Percentiles rank a stretch among this genome's conserved stretches.
phyloP scores from a whole-genome alignment of 2,797 vertebrate genomes.

The Aythya fuligula region DNA sequence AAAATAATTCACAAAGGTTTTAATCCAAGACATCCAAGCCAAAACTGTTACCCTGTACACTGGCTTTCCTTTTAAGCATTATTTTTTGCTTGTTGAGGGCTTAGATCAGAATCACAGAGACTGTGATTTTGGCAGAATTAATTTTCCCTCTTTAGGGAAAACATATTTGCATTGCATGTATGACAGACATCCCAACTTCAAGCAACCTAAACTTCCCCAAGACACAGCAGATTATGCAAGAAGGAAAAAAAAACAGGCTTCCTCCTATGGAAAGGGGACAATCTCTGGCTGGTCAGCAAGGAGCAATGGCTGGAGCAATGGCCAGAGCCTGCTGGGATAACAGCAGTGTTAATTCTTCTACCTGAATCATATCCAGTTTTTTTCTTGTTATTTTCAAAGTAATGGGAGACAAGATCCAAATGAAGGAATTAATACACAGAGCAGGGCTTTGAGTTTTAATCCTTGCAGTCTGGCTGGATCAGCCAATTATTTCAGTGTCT shows the following conservation, averaged over 20 bases:
- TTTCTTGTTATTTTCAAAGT: slow-evolving; percentile 11
- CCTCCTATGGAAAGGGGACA: not conserved
- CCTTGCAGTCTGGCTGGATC: not conserved
- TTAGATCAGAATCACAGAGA: not conserved
- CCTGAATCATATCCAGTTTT: slow-evolving; percentile 7
- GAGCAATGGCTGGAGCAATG: not conserved
- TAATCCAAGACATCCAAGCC: not conserved
- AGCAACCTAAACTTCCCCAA: not conserved
- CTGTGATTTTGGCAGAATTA: not conserved
- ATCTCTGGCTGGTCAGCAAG: not conserved
- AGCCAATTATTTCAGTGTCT: not conserved
- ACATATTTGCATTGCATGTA: not conserved
- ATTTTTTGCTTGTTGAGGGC: not conserved
- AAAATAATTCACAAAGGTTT: not conserved
- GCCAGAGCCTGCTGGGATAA: not conserved
- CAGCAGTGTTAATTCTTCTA: not conserved
- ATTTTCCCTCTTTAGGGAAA: not conserved
- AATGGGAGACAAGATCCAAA: not conserved
- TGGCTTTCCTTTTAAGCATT: not conserved
- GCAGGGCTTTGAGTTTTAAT: slow-evolving; percentile 7
- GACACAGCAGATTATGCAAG: not conserved
- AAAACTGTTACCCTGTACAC: not conserved
- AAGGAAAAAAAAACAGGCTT: not conserved
- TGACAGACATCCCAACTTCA: not conserved
- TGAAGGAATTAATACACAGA: not conserved